Evolutionary conservation across 92 coral and sea anemone species (phyloP), one percentile per base, ranked within the genome.

Genomic region (Plumapathes pennacea): DNA sequence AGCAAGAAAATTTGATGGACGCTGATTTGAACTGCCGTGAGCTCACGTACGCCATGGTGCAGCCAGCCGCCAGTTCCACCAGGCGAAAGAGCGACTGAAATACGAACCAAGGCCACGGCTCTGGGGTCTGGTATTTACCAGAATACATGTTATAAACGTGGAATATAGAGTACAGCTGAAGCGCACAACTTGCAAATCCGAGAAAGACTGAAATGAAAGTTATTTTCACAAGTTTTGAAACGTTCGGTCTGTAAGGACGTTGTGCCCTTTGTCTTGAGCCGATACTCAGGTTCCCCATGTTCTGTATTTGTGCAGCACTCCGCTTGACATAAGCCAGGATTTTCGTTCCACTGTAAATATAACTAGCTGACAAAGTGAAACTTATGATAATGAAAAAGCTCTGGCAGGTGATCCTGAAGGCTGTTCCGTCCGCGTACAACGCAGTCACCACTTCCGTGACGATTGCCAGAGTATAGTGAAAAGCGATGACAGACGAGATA

Each of bases 31-130:
- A 71, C 25, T 87, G 96, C 15, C 89, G 66, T n/a, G 89, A 84
- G 49, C 88, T 75, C 5, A 87, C 96, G 36, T 82, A 87, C 4
- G 85, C 86, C 86, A 87, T 77, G 0, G 96, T 87, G 4, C 89
- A 58, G 8, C 83, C 86, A 20, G 88, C 90, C 22, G 65, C 63
- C 4, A 87, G 41, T 28, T 87, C 96, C 5, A 87, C 89, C 26
- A 72, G 39, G 14, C 96, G 85, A 64, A 40, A 82, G 29, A 62
- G 38, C 6, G 86, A 58, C 24, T 82, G 80, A 19, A 87, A 87
- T 10, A 54, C 67, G 17, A 83, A 19, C 96, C 96, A 87, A 1
- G 81, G 77, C 83, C 85, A 84, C 0, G 95, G 95, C 22, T 71
- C 21, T 5, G 96, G 96, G 13, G 40, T 7, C 40, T 13, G 8